Percentiles rank a stretch among this genome's conserved stretches.
phyloP scores from a whole-genome alignment of 2,888 invertebrate species.

The Hydraecia micacea region DNA sequence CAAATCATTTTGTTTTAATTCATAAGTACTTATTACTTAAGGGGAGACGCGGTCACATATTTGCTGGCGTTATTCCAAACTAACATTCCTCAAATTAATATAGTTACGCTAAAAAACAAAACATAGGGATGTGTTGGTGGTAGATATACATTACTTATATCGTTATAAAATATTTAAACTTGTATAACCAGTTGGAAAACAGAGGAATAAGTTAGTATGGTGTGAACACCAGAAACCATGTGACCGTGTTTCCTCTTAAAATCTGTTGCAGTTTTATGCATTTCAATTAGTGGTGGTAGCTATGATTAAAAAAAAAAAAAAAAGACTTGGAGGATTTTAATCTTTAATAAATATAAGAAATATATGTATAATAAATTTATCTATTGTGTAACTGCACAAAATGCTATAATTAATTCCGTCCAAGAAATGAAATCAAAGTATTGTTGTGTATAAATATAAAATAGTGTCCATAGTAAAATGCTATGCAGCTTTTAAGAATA shows the following conservation, averaged over 20 bases:
- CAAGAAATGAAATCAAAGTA: background rate
- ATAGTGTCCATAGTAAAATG: background rate
- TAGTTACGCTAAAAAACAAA: too few relatives aligned
- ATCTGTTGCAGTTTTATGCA: background rate
- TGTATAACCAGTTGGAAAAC: too few relatives aligned
- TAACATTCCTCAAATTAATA: background rate
- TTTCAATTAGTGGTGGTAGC: constrained; percentile 1
- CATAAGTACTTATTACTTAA: background rate
- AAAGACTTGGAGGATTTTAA: constrained; percentile 29
- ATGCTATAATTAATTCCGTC: constrained; percentile 14
- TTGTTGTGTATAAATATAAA: background rate
- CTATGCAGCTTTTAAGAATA: constrained; percentile 4
- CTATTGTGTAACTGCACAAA: constrained; percentile 8
- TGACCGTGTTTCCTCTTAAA: background rate
- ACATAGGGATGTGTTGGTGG: too few relatives aligned
- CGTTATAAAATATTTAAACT: too few relatives aligned
- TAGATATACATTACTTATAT: too few relatives aligned
- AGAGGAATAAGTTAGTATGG: background rate
- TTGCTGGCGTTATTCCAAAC: background rate
- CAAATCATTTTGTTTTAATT: background rate
- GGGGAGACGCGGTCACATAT: background rate
- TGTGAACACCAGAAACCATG: background rate
- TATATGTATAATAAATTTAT: background rate
- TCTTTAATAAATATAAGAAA: constrained; percentile 20
- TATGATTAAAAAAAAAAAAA: background rate